Conservation (phyloP, 2,113 vertebrate genomes). For the Pelvicachromis taeniatus region DNA sequence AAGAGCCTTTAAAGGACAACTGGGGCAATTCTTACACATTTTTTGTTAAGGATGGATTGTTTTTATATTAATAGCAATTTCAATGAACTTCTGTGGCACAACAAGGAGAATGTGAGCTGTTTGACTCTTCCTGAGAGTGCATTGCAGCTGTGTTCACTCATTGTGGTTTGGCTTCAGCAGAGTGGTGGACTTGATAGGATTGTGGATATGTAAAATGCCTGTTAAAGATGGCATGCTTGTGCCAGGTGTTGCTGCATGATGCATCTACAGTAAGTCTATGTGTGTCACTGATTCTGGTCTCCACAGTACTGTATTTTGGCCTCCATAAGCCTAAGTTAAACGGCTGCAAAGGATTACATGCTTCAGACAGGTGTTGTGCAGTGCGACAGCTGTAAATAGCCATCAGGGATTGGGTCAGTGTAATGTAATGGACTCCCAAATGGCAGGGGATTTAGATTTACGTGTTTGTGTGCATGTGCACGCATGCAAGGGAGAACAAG, state of each 20-base stretch:
- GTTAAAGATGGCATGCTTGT: constrained; percentile 41
- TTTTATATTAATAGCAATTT: not conserved
- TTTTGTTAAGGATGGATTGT: not conserved
- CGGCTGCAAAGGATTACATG: constrained; percentile 58
- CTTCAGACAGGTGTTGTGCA: constrained; percentile 52
- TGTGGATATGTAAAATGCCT: constrained; percentile 24
- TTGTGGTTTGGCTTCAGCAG: constrained; percentile 8
- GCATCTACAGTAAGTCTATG: constrained; percentile 3
- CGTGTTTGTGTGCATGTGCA: not conserved
- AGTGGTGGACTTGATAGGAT: not conserved
- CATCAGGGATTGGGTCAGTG: constrained; percentile 40
- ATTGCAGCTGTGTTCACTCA: constrained; percentile 51
- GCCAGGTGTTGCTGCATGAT: constrained; percentile 48
- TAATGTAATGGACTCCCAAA: constrained; percentile 28
- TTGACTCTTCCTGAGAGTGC: not conserved
- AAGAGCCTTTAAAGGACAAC: not conserved
- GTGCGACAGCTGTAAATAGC: constrained; percentile 60
- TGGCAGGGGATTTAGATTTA: not conserved
- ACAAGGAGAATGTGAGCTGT: not conserved
- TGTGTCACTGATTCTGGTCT: not conserved
- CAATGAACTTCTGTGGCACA: not conserved
- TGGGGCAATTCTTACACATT: not conserved
- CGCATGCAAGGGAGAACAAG: not conserved
- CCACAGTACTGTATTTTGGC: not conserved
- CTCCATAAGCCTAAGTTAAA: constrained; percentile 24